A percentile compares a stretch with the other conserved stretches of the same genome.
Evolutionary conservation across 2,797 vertebrate genomes (phyloP).

Genomic region (Craterocephalus amniculus): DNA sequence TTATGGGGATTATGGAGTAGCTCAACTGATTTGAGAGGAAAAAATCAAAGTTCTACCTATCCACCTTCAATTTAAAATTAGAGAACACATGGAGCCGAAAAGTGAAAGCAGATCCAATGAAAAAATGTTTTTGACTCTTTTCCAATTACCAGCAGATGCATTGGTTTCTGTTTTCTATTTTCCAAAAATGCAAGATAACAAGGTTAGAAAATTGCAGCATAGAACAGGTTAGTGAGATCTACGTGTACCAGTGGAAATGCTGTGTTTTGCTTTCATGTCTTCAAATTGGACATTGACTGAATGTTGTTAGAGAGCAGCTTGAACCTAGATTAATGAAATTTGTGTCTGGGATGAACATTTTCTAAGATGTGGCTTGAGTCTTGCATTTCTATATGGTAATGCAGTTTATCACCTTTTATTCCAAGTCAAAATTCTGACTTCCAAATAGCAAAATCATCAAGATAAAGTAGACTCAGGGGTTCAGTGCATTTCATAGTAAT

Average conservation of each 20-base stretch:
- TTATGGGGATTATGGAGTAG: neutral
- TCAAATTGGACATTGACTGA: neutral
- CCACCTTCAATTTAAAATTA: neutral
- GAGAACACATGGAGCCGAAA: neutral
- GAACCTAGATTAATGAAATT: neutral
- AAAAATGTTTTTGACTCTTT: neutral
- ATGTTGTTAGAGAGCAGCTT: neutral
- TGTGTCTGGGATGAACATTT: neutral
- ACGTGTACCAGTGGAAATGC: neutral
- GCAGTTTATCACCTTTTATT: slow-evolving; percentile 14
- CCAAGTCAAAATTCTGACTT: slow-evolving; percentile 6
- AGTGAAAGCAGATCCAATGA: neutral
- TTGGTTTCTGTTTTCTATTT: neutral
- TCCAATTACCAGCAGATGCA: neutral
- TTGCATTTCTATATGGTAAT: neutral
- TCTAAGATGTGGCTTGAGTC: slow-evolving; percentile 9
- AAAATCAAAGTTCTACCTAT: neutral
- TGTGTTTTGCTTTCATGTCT: neutral
- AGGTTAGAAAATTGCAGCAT: neutral
- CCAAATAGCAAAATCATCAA: slow-evolving; percentile 10
- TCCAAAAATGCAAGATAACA: neutral
- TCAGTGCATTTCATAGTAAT: neutral
- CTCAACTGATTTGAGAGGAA: too few species aligned
- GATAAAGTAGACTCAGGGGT: neutral
- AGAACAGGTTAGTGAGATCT: neutral